A percentile compares a stretch with the other conserved stretches of the same genome.
Conservation (phyloP, 2,797 vertebrate species). For the Triplophysa bombifrons region DNA sequence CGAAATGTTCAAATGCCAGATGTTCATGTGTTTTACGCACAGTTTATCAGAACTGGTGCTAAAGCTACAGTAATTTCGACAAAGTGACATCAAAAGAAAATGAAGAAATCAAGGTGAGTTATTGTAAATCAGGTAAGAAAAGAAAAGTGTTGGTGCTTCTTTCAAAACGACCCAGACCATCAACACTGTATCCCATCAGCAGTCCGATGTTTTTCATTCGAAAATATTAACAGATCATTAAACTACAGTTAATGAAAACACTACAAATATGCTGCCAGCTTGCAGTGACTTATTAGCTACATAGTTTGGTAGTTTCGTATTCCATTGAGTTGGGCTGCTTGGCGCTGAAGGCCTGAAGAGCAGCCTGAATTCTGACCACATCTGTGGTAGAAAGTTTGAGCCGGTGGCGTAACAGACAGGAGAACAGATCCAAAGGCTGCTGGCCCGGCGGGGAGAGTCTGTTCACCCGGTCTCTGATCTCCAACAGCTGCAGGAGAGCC, state of each 20-base stretch:
- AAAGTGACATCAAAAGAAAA: constrained; percentile 33
- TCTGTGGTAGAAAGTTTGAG: constrained; percentile 95
- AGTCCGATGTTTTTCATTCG: constrained; percentile 58
- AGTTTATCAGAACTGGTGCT: constrained; percentile 39
- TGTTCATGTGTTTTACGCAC: constrained; percentile 7
- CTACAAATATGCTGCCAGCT: constrained; percentile 63
- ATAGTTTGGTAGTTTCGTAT: constrained; percentile 98
- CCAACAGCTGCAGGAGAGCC: constrained; percentile 92
- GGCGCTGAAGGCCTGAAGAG: constrained; percentile 93
- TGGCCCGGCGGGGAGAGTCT: constrained; percentile 92
- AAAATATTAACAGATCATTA: constrained; percentile 58
- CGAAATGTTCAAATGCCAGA: constrained; percentile 1
- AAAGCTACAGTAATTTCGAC: constrained; percentile 10
- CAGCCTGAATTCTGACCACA: constrained; percentile 91
- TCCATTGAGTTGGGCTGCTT: constrained; percentile 95
- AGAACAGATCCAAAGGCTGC: constrained; percentile 92
- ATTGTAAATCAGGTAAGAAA: constrained; percentile 42
- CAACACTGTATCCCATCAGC: constrained; percentile 56
- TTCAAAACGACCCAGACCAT: constrained; percentile 19
- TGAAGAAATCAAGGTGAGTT: constrained; percentile 26
- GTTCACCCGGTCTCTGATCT: constrained; percentile 96
- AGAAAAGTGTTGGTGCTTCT: constrained; percentile 35
- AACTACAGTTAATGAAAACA: constrained; percentile 55
- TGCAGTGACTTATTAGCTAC: constrained; percentile 87
- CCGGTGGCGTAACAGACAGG: constrained; percentile 93